Percentiles rank a stretch among this genome's conserved stretches.
Evolutionary conservation across 2,797 vertebrate genomes (phyloP).

Genomic region (Thalassophryne amazonica): DNA sequence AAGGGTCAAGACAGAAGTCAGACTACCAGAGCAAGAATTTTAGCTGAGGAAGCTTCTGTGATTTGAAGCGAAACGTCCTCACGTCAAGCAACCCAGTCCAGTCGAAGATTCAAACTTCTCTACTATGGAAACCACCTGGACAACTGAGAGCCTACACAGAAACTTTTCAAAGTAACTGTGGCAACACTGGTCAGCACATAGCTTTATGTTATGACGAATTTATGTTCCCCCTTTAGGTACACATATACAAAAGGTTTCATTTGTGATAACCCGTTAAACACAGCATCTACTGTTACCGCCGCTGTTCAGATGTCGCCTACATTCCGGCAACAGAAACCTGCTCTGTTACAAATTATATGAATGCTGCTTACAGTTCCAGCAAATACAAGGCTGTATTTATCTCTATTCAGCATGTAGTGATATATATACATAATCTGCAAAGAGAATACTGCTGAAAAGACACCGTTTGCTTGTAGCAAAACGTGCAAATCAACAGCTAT

Average conservation of each 20-base stretch:
- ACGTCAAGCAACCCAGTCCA: too few species aligned
- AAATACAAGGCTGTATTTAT: neutral
- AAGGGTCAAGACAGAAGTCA: too few species aligned
- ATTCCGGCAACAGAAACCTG: neutral
- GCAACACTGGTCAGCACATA: too few species aligned
- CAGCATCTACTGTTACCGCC: neutral
- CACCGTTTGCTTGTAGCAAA: neutral
- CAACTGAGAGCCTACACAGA: too few species aligned
- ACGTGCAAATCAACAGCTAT: neutral
- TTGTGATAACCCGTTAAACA: neutral
- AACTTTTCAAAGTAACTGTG: too few species aligned
- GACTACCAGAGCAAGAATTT: too few species aligned
- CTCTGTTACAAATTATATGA: neutral
- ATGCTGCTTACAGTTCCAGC: neutral
- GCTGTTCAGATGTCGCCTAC: neutral
- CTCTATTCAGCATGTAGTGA: neutral
- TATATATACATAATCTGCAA: neutral
- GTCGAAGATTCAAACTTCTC: too few species aligned
- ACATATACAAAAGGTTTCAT: neutral
- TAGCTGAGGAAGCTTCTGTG: too few species aligned
- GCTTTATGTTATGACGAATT: too few species aligned
- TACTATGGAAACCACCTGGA: too few species aligned
- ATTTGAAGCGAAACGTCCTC: too few species aligned
- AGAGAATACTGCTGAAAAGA: neutral
- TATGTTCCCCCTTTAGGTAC: too few species aligned